phyloP scores from a whole-genome alignment of 2,113 vertebrate genomes.

The Mastomys natalensis region DNA sequence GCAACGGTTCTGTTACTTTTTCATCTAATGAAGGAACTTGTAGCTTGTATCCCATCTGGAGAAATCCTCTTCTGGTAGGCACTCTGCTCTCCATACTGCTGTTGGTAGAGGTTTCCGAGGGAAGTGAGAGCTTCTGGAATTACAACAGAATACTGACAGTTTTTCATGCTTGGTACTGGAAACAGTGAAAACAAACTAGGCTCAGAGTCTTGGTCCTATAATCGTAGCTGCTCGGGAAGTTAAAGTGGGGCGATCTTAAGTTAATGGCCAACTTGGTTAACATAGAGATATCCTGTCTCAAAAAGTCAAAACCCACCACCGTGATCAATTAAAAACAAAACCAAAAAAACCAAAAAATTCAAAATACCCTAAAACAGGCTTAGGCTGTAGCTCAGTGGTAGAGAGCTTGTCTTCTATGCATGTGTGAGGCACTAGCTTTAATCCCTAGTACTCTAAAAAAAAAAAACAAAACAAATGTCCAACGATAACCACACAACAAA shows the following conservation, averaged over 20 bases:
- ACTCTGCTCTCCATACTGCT: not conserved
- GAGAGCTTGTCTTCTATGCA: not conserved
- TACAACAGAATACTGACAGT: not conserved
- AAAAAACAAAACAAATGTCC: not conserved
- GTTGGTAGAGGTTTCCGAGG: not conserved
- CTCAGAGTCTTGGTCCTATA: not conserved
- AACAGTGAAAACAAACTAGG: not conserved
- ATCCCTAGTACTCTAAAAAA: not conserved
- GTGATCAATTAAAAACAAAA: too few species aligned
- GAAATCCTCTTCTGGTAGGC: not conserved
- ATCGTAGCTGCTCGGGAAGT: not conserved
- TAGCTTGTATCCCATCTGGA: not conserved
- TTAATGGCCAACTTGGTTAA: not conserved
- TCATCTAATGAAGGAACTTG: not conserved
- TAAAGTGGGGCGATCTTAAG: too few species aligned
- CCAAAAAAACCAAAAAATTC: not conserved
- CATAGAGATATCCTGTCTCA: not conserved
- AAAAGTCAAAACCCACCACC: not conserved
- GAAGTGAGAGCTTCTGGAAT: slow-evolving; percentile 11
- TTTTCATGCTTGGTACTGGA: not conserved
- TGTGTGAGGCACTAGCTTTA: too few species aligned
- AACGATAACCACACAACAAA: not conserved
- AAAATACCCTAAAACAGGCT: not conserved
- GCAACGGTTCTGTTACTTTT: not conserved
- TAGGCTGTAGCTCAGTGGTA: not conserved